These are phyloP conservation scores for Dryocosmus kuriphilus DNA, from an alignment of 2,888 invertebrate species.

Conservation along the genomic window DNA sequence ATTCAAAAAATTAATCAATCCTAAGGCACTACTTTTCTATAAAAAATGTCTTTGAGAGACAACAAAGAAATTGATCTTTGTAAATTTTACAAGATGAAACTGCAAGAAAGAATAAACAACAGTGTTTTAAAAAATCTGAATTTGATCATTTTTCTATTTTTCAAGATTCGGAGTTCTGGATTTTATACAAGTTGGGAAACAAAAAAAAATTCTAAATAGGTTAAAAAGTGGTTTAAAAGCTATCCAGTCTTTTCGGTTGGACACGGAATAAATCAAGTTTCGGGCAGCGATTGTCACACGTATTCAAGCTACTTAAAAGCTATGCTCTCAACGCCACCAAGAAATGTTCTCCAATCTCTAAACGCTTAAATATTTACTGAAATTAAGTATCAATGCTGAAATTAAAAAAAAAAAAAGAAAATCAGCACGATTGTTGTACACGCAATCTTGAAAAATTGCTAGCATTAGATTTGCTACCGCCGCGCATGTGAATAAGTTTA, in stretches of 20 bases:
- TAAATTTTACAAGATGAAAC: no score
- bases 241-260: slow-evolving; percentile 29
- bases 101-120: neutral
- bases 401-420: neutral
- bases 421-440: neutral
- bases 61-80: neutral
- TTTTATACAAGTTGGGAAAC: neutral
- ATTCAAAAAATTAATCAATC: neutral
- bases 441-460: neutral
- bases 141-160: neutral
- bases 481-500: neutral
- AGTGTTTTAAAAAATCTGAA: neutral
- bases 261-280: slow-evolving; percentile 11
- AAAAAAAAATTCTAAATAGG: neutral
- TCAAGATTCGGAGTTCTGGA: neutral
- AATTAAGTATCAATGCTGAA: neutral
- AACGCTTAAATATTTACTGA: neutral
- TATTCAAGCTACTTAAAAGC: neutral
- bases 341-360: slow-evolving; percentile 7
- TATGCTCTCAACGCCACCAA: neutral
- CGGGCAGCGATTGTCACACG: slow-evolving; percentile 1
- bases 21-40: slow-evolving; percentile 14
- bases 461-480: neutral
- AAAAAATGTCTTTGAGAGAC: neutral
- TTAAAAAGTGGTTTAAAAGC: slow-evolving; percentile 9